These are phyloP conservation scores for Myiagra hebetior DNA, from an alignment of 2,113 vertebrate genomes.

Conservation along the genomic window DNA sequence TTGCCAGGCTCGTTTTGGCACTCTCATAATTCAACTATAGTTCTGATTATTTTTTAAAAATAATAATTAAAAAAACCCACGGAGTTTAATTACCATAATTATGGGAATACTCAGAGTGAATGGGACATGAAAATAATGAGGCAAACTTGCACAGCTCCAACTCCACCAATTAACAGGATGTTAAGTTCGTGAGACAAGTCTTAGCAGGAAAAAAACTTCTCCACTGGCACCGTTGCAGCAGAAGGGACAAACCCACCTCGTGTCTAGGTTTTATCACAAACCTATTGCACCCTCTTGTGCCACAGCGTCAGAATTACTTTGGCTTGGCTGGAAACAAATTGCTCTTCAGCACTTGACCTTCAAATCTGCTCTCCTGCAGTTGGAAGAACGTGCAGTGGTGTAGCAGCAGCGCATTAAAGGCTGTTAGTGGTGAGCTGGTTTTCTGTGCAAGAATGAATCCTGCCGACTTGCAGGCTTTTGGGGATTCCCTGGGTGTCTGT, in stretches of 20 bases:
- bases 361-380: not conserved
- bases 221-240: not conserved
- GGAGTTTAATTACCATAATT: slow-evolving; percentile 46
- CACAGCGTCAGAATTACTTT: not conserved
- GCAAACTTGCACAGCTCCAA: not conserved
- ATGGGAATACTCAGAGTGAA: slow-evolving; percentile 34
- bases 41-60: slow-evolving; percentile 28
- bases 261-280: not conserved
- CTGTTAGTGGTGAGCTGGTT: not conserved
- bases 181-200: not conserved
- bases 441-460: too few relatives aligned
- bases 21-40: slow-evolving; percentile 35
- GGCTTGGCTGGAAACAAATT: not conserved
- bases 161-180: not conserved
- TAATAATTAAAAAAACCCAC: slow-evolving; percentile 40
- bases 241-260: not conserved
- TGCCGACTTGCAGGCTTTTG: not conserved
- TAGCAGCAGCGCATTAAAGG: accelerated
- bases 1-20: slow-evolving; percentile 58
- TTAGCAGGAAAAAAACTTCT: not conserved
- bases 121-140: slow-evolving; percentile 40
- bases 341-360: slow-evolving; percentile 45
- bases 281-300: slow-evolving; percentile 60
- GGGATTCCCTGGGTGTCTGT: not conserved
- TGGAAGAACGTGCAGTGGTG: not conserved